Evolutionary conservation across 2,888 invertebrate species (phyloP).

Genomic region (Brachyptera putata): DNA sequence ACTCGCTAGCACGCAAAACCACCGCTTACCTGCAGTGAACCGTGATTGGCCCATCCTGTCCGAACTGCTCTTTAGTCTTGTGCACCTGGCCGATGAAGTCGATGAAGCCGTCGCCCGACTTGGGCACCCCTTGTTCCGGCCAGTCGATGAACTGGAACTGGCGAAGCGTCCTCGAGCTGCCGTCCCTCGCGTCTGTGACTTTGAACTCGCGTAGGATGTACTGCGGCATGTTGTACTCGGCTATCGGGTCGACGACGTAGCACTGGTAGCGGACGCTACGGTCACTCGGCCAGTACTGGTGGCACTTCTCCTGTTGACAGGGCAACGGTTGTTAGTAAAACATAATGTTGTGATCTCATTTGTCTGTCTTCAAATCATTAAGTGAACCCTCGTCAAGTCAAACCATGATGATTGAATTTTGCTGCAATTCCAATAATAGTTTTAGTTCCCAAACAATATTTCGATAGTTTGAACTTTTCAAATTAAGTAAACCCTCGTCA

Average conservation of each 20-base stretch:
- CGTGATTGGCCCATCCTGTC: conserved; percentile 98
- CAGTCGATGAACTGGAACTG: conserved; percentile 97
- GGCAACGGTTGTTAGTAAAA: background rate
- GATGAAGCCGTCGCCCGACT: conserved; percentile 97
- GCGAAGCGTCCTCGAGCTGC: conserved; percentile 89
- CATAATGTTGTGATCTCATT: too few relatives aligned
- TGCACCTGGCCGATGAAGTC: conserved; percentile 99
- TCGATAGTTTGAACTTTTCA: too few relatives aligned
- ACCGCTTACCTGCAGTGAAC: conserved; percentile 94
- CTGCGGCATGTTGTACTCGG: conserved; percentile 99
- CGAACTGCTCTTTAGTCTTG: conserved; percentile 99
- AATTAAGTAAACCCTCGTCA: too few relatives aligned
- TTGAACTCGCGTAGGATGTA: conserved; percentile 99
- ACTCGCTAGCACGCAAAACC: too few relatives aligned
- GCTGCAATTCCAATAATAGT: too few relatives aligned
- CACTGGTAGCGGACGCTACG: conserved; percentile 95
- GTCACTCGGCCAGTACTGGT: conserved; percentile 99
- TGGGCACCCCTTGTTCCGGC: conserved; percentile 96
- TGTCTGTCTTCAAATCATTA: too few relatives aligned
- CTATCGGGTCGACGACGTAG: conserved; percentile 98
- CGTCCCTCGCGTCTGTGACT: conserved; percentile 96
- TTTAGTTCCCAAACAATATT: too few relatives aligned
- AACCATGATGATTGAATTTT: too few relatives aligned
- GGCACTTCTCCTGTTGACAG: conserved; percentile 85
- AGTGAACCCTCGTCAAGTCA: too few relatives aligned